Evolutionary conservation across 2,797 vertebrate species (phyloP).

Genomic region (Silurus aristotelis): DNA sequence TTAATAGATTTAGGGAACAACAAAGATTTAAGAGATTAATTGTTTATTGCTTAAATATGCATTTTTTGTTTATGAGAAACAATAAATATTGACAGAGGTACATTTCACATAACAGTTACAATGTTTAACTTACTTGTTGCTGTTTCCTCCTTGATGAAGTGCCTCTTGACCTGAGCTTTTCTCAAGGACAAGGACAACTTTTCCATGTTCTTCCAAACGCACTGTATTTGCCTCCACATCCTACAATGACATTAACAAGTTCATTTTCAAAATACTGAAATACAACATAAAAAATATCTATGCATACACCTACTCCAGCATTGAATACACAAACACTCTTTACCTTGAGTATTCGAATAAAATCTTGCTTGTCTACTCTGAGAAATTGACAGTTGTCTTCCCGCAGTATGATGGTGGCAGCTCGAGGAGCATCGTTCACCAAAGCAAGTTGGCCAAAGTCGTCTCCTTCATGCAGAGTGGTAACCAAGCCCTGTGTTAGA

Average conservation of each 20-base stretch:
- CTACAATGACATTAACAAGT: slow-evolving; percentile 63
- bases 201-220: slow-evolving; percentile 92
- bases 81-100: slow-evolving; percentile 25
- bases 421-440: slow-evolving; percentile 90
- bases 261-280: background rate
- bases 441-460: slow-evolving; percentile 94
- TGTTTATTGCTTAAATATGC: too few relatives aligned
- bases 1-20: too few relatives aligned
- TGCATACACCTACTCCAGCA: background rate
- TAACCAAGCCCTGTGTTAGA: slow-evolving; percentile 82
- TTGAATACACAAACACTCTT: background rate
- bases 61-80: slow-evolving; percentile 9
- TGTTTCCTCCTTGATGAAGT: slow-evolving; percentile 65
- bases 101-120: too few relatives aligned
- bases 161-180: slow-evolving; percentile 72
- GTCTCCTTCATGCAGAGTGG: slow-evolving; percentile 90
- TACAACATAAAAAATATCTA: background rate
- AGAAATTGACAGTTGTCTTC: slow-evolving; percentile 96
- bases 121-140: slow-evolving; percentile 72
- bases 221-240: slow-evolving; percentile 96
- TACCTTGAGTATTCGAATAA: slow-evolving; percentile 94
- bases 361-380: slow-evolving; percentile 92
- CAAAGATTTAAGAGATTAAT: too few relatives aligned
- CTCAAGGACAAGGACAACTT: slow-evolving; percentile 91
- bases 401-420: slow-evolving; percentile 90